A percentile compares a stretch with the other conserved stretches of the same genome.
phyloP scores from a whole-genome alignment of 2,888 invertebrate genomes.

The Amitus sp. region DNA sequence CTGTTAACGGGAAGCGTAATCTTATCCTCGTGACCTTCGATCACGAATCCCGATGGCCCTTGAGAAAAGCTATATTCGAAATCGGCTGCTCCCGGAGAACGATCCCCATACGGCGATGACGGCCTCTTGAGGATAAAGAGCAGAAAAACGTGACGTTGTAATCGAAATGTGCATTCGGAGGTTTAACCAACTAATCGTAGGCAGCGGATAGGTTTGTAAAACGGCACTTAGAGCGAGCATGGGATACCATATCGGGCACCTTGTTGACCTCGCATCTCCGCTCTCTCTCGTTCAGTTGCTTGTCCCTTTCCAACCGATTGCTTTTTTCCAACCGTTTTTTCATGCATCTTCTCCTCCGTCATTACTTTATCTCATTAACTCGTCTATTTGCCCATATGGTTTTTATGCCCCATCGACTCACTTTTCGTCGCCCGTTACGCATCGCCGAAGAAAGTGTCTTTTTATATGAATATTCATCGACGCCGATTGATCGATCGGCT shows the following conservation, averaged over 20 bases:
- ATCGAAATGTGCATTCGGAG: conserved; percentile 44
- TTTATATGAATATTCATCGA: too few relatives aligned
- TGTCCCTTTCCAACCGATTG: conserved; percentile 34
- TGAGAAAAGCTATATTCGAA: too few relatives aligned
- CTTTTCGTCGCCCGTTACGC: too few relatives aligned
- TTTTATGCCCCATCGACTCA: not conserved
- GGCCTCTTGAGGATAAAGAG: not conserved
- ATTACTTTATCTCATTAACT: conserved; percentile 3
- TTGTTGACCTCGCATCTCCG: conserved; percentile 64
- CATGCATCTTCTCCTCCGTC: conserved; percentile 27
- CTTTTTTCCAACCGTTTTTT: conserved; percentile 18
- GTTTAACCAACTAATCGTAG: conserved; percentile 53
- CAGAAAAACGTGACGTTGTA: conserved; percentile 8
- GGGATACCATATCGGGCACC: conserved; percentile 65
- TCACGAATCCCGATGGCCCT: too few relatives aligned
- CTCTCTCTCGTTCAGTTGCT: conserved; percentile 46
- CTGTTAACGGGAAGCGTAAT: not conserved
- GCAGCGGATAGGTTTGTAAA: conserved; percentile 51
- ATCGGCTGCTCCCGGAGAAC: too few relatives aligned
- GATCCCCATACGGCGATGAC: conserved; percentile 4
- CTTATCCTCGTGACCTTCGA: conserved; percentile 2
- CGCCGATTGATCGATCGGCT: too few relatives aligned
- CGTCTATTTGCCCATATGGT: not conserved
- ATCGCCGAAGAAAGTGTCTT: too few relatives aligned
- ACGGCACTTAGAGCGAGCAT: conserved; percentile 58